phyloP scores from a whole-genome alignment of 2,113 vertebrate genomes.

The Spilogale gracilis region DNA sequence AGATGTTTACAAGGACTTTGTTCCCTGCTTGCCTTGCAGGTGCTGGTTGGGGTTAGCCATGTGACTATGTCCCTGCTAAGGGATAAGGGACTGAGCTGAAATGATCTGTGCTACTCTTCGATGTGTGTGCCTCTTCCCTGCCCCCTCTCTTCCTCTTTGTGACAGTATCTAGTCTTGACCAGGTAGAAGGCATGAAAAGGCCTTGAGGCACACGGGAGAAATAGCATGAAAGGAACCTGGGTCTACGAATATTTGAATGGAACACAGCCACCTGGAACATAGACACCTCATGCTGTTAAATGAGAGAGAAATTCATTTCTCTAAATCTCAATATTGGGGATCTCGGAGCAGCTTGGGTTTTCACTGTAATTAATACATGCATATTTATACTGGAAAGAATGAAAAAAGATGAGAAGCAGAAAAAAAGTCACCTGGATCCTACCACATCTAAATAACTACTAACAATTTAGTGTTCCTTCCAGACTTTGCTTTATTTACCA shows the following conservation, averaged over 20 bases:
- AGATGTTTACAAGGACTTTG: background rate
- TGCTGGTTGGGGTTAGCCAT: background rate
- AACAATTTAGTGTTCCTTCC: background rate
- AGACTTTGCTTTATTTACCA: background rate
- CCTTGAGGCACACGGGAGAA: background rate
- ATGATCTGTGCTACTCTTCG: background rate
- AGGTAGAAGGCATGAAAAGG: background rate
- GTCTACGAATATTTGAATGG: background rate
- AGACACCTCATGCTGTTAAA: background rate
- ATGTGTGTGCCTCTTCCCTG: background rate
- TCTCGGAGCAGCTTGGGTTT: slow-evolving; percentile 7
- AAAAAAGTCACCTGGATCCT: background rate
- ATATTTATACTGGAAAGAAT: background rate
- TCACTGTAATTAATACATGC: background rate
- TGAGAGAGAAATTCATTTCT: background rate
- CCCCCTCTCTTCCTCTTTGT: background rate
- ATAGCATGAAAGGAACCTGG: background rate
- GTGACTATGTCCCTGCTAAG: background rate
- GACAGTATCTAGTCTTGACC: background rate
- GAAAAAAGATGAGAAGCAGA: slow-evolving; percentile 32
- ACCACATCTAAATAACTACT: background rate
- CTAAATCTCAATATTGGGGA: background rate
- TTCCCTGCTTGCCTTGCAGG: background rate
- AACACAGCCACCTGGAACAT: background rate
- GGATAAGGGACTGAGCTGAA: background rate